These are phyloP conservation scores for Nomada goodeniana DNA, from an alignment of 2,888 invertebrate genomes.

Conservation along the genomic window DNA sequence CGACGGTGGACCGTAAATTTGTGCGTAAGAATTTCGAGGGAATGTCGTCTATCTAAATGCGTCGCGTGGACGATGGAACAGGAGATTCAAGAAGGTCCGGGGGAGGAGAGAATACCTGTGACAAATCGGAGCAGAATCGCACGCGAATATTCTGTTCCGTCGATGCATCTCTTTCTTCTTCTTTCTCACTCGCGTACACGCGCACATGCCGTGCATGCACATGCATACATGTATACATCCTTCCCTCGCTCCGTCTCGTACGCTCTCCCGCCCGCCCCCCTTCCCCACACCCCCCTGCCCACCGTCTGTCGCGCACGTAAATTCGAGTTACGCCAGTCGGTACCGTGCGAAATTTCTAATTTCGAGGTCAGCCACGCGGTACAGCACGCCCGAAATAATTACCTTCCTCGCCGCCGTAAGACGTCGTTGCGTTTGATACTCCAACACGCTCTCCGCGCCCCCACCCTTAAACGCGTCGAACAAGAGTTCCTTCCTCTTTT, in stretches of 20 bases:
- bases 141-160: conserved; percentile 34
- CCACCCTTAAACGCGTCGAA: conserved; percentile 44
- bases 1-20: conserved; percentile 13
- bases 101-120: conserved; percentile 25
- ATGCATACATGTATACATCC: neutral
- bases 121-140: conserved; percentile 47
- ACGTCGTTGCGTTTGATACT: conserved; percentile 75
- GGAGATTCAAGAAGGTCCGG: neutral
- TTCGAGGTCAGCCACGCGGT: conserved; percentile 69
- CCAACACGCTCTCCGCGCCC: conserved; percentile 42
- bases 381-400: conserved; percentile 70
- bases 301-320: conserved; percentile 41
- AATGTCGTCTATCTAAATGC: neutral
- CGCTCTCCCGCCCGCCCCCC: neutral
- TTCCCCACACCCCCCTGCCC: neutral
- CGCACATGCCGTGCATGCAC: neutral
- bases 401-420: conserved; percentile 73
- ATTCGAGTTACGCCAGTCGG: conserved; percentile 52
- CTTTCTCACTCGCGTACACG: neutral
- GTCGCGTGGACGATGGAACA: conserved; percentile 6
- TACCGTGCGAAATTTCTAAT: conserved; percentile 63
- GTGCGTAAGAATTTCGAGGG: conserved; percentile 28
- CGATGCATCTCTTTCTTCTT: conserved; percentile 19
- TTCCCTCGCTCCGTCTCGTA: neutral
- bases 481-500: conserved; percentile 43